Percentiles rank a stretch among this genome's conserved stretches.
Conservation (phyloP, 2,797 vertebrate species). For the Acipenser transmontanus region DNA sequence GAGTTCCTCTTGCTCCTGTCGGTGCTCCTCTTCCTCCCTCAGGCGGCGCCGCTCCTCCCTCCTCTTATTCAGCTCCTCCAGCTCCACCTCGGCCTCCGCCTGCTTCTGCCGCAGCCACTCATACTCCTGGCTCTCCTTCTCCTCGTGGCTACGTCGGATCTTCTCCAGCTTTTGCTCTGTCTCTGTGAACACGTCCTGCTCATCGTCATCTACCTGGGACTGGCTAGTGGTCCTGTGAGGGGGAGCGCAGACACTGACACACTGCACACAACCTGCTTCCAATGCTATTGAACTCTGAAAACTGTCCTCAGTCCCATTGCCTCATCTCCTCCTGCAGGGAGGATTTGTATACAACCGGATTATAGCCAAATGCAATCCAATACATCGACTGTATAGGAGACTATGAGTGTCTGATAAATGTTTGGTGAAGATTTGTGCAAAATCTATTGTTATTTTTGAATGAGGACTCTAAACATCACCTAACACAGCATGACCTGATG, state of each 20-base stretch:
- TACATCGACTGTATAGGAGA: too few relatives aligned
- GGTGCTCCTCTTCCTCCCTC: constrained; percentile 43
- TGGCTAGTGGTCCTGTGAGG: constrained; percentile 27
- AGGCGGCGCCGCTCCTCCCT: constrained; percentile 45
- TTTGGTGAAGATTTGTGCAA: too few relatives aligned
- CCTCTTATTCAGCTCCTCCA: constrained; percentile 61
- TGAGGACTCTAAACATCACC: too few relatives aligned
- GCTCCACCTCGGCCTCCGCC: constrained; percentile 54
- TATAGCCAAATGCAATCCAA: too few relatives aligned
- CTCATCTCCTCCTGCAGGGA: too few relatives aligned
- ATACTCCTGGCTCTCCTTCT: constrained; percentile 56
- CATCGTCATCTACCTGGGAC: constrained; percentile 35
- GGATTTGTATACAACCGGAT: too few relatives aligned
- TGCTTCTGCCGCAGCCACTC: constrained; percentile 50
- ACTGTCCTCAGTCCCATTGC: too few relatives aligned
- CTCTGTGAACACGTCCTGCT: constrained; percentile 38
- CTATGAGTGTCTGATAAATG: too few relatives aligned
- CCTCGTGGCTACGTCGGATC: constrained; percentile 53
- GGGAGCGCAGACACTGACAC: background rate
- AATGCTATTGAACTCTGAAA: too few relatives aligned
- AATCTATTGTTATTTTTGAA: too few relatives aligned
- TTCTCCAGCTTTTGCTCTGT: constrained; percentile 61
- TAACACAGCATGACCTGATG: too few relatives aligned
- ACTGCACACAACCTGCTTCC: too few relatives aligned
- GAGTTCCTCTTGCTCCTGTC: constrained; percentile 43